Conservation (phyloP, 2,113 vertebrate species). For the Pseudorhombus dupliciocellatus region DNA sequence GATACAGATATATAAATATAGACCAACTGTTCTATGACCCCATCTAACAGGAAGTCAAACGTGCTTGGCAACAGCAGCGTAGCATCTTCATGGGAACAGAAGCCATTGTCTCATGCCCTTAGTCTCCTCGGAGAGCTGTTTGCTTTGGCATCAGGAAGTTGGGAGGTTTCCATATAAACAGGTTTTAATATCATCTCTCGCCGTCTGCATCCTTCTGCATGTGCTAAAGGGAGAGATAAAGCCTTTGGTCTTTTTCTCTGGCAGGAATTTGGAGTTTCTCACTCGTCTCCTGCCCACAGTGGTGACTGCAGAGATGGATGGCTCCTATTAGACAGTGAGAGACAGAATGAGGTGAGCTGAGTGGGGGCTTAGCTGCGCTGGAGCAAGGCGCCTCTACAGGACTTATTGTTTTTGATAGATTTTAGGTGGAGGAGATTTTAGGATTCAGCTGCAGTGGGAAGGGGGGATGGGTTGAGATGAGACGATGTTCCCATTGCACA, state of each 20-base stretch:
- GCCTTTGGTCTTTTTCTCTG: slow-evolving; percentile 8
- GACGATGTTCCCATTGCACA: slow-evolving; percentile 20
- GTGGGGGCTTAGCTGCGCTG: slow-evolving; percentile 27
- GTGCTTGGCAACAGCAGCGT: slow-evolving; percentile 3
- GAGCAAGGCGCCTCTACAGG: slow-evolving; percentile 9
- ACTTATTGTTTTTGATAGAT: slow-evolving; percentile 32
- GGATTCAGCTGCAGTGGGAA: slow-evolving; percentile 24
- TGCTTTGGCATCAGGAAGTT: slow-evolving; percentile 28
- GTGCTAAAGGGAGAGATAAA: slow-evolving; percentile 14
- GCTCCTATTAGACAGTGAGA: slow-evolving; percentile 34
- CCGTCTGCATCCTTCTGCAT: neutral
- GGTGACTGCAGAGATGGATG: slow-evolving; percentile 36
- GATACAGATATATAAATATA: neutral
- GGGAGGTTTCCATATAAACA: slow-evolving; percentile 29
- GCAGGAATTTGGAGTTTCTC: slow-evolving; percentile 17
- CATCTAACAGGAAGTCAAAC: slow-evolving; percentile 22
- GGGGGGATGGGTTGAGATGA: slow-evolving; percentile 15
- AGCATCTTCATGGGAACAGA: neutral
- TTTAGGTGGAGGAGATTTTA: slow-evolving; percentile 43
- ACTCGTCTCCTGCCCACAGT: slow-evolving; percentile 20
- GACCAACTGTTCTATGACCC: neutral
- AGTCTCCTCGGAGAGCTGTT: slow-evolving; percentile 33
- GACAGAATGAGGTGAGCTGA: slow-evolving; percentile 71
- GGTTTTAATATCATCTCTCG: neutral
- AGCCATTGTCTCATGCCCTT: slow-evolving; percentile 18